Conservation (phyloP, 2,113 vertebrate genomes). For the Vidua chalybeata region DNA sequence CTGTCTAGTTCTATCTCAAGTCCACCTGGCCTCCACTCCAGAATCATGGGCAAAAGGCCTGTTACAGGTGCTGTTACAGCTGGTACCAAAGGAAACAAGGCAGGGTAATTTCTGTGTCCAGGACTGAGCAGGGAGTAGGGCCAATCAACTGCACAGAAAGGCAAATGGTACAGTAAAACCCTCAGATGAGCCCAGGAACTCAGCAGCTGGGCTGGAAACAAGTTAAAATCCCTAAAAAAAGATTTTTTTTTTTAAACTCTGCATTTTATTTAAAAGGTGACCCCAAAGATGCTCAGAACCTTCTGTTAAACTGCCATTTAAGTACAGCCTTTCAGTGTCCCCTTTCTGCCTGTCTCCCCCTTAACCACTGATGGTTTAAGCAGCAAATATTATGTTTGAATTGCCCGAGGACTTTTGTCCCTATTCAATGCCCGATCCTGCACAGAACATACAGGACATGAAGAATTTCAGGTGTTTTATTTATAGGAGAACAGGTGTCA, state of each 20-base stretch:
- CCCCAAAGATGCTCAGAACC: neutral
- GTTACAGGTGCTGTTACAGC: neutral
- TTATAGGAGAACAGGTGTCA: neutral
- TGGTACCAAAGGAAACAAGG: neutral
- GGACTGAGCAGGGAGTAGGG: neutral
- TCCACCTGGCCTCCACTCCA: neutral
- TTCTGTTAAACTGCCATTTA: neutral
- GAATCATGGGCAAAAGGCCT: accelerated
- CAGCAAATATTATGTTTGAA: neutral
- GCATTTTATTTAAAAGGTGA: neutral
- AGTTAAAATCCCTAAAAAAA: neutral
- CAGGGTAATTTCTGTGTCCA: neutral
- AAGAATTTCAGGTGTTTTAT: neutral
- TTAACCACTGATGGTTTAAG: neutral
- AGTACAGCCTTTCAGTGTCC: neutral
- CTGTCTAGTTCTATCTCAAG: neutral
- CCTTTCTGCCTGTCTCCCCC: neutral
- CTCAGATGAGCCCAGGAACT: neutral
- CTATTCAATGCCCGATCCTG: neutral
- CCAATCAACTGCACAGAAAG: neutral
- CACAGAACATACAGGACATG: neutral
- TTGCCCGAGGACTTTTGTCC: neutral
- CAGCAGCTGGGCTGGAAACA: neutral
- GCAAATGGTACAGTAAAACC: neutral
- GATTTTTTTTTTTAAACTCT: neutral